Conservation (phyloP, 2,113 vertebrate genomes). For the Plecotus auritus region DNA sequence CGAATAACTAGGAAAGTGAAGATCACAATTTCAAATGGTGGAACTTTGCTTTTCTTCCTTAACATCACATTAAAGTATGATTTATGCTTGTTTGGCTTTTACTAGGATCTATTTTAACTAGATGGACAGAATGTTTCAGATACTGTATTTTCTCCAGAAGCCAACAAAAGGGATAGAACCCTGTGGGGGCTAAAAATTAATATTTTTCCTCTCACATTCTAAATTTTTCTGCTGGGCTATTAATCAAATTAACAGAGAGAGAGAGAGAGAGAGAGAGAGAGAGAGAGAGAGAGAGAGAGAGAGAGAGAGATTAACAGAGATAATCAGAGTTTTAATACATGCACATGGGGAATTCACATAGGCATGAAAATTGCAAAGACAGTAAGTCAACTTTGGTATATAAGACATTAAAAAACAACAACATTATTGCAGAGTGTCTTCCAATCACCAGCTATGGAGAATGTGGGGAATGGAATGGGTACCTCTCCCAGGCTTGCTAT, state of each 20-base stretch:
- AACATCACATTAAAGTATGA: neutral
- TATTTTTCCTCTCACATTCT: neutral
- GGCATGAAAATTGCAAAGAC: neutral
- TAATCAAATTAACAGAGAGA: neutral
- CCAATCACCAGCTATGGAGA: slow-evolving; percentile 61
- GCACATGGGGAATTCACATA: neutral
- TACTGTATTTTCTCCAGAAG: slow-evolving; percentile 12
- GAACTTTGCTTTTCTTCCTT: slow-evolving; percentile 8
- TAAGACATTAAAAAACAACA: neutral
- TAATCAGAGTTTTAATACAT: neutral
- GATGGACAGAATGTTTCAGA: neutral
- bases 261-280: no score
- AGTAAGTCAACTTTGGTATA: neutral
- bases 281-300: no score
- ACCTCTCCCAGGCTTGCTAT: slow-evolving; percentile 71
- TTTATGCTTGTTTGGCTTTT: neutral
- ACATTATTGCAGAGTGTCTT: slow-evolving; percentile 80
- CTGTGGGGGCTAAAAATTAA: neutral
- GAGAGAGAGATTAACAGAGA: neutral
- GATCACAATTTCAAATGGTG: neutral
- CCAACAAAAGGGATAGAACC: neutral
- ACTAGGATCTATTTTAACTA: slow-evolving; percentile 20
- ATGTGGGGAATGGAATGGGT: slow-evolving; percentile 80
- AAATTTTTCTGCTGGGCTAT: neutral
- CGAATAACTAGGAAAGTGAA: slow-evolving; percentile 30